Evolutionary conservation across 2,888 invertebrate species (phyloP).

Genomic region (Bembecia ichneumoniformis): DNA sequence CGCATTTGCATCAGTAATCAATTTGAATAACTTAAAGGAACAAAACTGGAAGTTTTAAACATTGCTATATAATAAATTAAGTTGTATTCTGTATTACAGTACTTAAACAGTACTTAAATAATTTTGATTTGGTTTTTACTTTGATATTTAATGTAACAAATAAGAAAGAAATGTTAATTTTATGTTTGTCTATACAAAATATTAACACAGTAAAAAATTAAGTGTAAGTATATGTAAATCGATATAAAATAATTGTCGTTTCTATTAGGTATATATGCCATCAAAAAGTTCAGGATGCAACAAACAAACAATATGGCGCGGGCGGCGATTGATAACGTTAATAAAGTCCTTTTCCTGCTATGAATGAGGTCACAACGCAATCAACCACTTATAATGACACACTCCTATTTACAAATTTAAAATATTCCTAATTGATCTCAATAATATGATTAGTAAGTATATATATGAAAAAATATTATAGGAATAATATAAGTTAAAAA

Average conservation of each 20-base stretch:
- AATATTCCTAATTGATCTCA: too few species aligned
- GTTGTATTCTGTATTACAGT: too few species aligned
- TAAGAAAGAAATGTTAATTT: background rate
- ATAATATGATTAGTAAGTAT: too few species aligned
- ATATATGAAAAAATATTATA: too few species aligned
- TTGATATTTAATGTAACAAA: background rate
- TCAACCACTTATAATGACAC: slow-evolving; percentile 16
- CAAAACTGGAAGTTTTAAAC: background rate
- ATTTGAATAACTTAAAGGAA: background rate
- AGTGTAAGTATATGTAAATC: background rate
- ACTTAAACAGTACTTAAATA: too few species aligned
- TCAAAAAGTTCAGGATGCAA: slow-evolving; percentile 5
- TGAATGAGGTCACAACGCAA: slow-evolving; percentile 66
- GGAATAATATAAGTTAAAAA: too few species aligned
- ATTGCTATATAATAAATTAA: background rate
- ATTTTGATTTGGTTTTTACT: background rate
- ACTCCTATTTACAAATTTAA: background rate
- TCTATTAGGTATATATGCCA: background rate
- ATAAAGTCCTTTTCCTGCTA: slow-evolving; percentile 65
- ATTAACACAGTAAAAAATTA: background rate
- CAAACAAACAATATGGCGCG: slow-evolving; percentile 38
- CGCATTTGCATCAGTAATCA: background rate
- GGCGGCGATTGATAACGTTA: slow-evolving; percentile 48
- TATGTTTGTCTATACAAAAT: too few species aligned
- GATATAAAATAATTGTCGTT: background rate